phyloP scores from a whole-genome alignment of 2,888 invertebrate genomes.

The Eristalis pertinax region DNA sequence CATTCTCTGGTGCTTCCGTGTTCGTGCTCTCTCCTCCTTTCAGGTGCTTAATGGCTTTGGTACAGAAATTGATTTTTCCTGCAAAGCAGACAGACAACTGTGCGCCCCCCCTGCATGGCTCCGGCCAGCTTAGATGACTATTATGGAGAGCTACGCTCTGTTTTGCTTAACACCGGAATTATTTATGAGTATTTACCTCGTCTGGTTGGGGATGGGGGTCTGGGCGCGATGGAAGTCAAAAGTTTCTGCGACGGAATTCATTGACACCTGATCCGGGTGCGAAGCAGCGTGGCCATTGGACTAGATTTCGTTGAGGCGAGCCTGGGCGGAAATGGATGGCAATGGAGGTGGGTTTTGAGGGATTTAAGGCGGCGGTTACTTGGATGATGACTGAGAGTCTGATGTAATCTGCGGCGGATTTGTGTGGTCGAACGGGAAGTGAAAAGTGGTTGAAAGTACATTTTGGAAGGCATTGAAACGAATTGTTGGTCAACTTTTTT shows the following conservation, averaged over 20 bases:
- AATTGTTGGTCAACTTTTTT: no score
- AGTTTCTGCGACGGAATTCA: background rate
- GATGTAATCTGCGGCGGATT: background rate
- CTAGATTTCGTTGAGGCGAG: background rate
- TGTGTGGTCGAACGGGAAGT: background rate
- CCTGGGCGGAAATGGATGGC: background rate
- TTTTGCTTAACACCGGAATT: conserved; percentile 48
- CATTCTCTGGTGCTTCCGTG: background rate
- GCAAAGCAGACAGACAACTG: background rate
- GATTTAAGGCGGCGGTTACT: background rate
- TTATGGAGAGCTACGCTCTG: conserved; percentile 3
- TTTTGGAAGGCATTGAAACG: no score
- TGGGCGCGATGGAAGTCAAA: background rate
- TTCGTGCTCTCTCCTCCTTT: background rate
- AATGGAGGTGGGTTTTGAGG: background rate
- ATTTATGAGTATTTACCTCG: conserved; percentile 49
- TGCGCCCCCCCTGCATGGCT: background rate
- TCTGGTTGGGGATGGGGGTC: background rate
- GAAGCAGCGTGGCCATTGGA: background rate
- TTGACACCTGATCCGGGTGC: background rate
- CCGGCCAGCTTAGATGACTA: conserved; percentile 9
- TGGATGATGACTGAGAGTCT: background rate
- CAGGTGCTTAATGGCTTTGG: background rate
- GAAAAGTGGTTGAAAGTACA: background rate
- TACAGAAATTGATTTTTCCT: conserved; percentile 22